phyloP scores from a whole-genome alignment of 2,113 vertebrate genomes.

The Oplegnathus fasciatus region DNA sequence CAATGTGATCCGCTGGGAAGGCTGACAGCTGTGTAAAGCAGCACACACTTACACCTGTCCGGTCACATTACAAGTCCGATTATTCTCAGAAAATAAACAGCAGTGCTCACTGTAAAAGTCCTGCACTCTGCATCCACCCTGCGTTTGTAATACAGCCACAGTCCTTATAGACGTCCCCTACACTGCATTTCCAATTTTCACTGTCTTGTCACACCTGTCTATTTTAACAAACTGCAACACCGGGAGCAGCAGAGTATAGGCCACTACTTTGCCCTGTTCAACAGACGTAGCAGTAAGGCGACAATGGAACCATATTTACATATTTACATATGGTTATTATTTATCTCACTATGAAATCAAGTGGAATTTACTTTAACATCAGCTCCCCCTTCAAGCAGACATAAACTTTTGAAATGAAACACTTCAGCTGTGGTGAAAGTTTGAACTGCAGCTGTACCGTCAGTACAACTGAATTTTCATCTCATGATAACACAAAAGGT shows the following conservation, averaged over 20 bases:
- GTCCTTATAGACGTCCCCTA: conserved; percentile 5
- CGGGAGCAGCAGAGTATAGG: neutral
- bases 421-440: neutral
- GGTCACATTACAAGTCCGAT: conserved; percentile 68
- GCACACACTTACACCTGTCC: conserved; percentile 75
- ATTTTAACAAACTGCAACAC: conserved; percentile 32
- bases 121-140: conserved; percentile 17
- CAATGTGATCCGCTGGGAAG: conserved; percentile 57
- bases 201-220: conserved; percentile 31
- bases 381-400: neutral
- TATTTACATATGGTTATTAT: neutral
- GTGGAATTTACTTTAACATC: neutral
- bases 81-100: conserved; percentile 63
- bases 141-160: conserved; percentile 11
- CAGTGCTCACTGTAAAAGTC: conserved; percentile 44
- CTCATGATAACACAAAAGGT: conserved; percentile 45
- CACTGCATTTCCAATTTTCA: neutral
- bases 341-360: neutral
- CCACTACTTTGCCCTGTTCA: neutral
- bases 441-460: neutral
- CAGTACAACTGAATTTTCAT: conserved; percentile 27
- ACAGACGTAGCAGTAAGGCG: neutral
- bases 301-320: neutral
- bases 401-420: neutral
- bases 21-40: conserved; percentile 77